Evolutionary conservation across 2,797 vertebrate genomes (phyloP).

Genomic region (Clarias platycephalus): DNA sequence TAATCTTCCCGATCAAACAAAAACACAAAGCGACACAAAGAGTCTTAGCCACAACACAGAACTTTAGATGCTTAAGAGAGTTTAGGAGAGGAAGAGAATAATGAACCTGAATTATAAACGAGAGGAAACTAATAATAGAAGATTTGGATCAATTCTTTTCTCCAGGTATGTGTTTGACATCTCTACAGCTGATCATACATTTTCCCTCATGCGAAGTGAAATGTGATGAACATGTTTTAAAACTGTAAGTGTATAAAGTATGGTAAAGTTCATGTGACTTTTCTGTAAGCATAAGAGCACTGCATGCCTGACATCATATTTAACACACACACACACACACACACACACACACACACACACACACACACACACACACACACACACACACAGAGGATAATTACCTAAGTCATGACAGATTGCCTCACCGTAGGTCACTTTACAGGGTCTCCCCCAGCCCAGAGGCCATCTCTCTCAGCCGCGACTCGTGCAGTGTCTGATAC

Average conservation of each 20-base stretch:
- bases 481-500: constrained; percentile 47
- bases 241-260: background rate
- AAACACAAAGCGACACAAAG: constrained; percentile 18
- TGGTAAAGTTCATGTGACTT: constrained; percentile 9
- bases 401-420: constrained; percentile 82
- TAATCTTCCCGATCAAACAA: constrained; percentile 37
- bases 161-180: background rate
- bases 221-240: background rate
- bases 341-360: constrained; percentile 57
- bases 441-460: constrained; percentile 49
- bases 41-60: constrained; percentile 8
- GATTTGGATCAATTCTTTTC: background rate
- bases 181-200: background rate
- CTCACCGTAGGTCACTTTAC: constrained; percentile 78
- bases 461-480: constrained; percentile 39
- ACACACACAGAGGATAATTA: constrained; percentile 77
- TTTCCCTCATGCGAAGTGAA: no score
- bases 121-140: background rate
- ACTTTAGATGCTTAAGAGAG: constrained; percentile 1
- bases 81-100: background rate
- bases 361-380: no score
- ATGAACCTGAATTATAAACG: background rate
- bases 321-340: constrained; percentile 21
- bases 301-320: constrained; percentile 35
- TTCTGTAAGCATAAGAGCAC: constrained; percentile 9